These are phyloP conservation scores for Schlechtendalia chinensis DNA, from an alignment of 1,140 invertebrate genomes.

Conservation along the genomic window DNA sequence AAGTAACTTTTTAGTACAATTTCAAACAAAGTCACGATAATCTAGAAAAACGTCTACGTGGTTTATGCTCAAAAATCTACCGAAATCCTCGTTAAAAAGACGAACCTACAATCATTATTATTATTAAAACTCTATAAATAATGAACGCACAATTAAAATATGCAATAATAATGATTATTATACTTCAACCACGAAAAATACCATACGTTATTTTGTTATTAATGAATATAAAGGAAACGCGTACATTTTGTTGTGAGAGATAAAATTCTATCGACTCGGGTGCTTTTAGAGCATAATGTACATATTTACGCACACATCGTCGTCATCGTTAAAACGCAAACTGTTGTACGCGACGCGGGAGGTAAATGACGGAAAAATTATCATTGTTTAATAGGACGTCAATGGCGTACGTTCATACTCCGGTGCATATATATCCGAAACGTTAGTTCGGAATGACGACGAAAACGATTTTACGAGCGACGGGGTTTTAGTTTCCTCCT, in stretches of 20 bases:
- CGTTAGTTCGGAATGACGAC: too few relatives aligned
- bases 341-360: too few relatives aligned
- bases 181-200: background rate
- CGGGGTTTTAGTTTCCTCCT: background rate
- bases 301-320: background rate
- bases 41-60: too few relatives aligned
- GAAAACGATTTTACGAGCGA: background rate
- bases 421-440: too few relatives aligned
- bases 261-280: background rate
- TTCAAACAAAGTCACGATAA: too few relatives aligned
- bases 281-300: background rate
- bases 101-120: too few relatives aligned
- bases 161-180: background rate
- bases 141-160: background rate
- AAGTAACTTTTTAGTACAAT: too few relatives aligned
- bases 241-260: background rate
- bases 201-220: background rate
- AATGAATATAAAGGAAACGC: background rate
- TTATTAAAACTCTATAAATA: too few relatives aligned
- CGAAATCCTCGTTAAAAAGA: too few relatives aligned
- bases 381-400: background rate
- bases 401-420: too few relatives aligned
- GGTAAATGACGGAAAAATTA: too few relatives aligned
- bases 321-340: background rate
- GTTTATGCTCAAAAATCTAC: too few relatives aligned